Evolutionary conservation across 2,888 invertebrate species (phyloP).

Genomic region (Coleophora flavipennella): DNA sequence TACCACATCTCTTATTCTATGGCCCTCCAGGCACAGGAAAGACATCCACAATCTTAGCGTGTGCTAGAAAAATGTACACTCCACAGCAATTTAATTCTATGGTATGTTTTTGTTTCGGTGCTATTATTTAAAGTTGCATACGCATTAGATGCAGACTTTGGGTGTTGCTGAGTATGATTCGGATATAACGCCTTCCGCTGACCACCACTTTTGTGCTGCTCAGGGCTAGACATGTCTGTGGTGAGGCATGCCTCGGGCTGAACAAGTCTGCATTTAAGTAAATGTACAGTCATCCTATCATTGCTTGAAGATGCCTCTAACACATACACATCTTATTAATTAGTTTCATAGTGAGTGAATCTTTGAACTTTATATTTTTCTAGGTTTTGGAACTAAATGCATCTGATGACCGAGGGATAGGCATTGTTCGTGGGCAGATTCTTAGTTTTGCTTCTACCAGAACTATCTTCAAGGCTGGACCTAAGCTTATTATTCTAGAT

Average conservation of each 20-base stretch:
- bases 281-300: too few species aligned
- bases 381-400: slow-evolving; percentile 95
- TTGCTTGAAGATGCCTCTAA: too few species aligned
- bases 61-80: slow-evolving; percentile 92
- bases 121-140: neutral
- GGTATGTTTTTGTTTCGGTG: slow-evolving; percentile 73
- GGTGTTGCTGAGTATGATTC: too few species aligned
- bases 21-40: slow-evolving; percentile 99
- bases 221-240: too few species aligned
- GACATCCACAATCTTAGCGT: slow-evolving; percentile 97
- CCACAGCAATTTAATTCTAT: slow-evolving; percentile 93
- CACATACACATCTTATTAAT: too few species aligned
- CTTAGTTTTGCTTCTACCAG: slow-evolving; percentile 97
- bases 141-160: neutral
- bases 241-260: too few species aligned
- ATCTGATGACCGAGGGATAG: slow-evolving; percentile 98
- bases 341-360: too few species aligned
- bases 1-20: slow-evolving; percentile 97
- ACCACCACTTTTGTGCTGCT: too few species aligned
- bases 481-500: slow-evolving; percentile 96
- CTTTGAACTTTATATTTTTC: neutral
- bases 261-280: too few species aligned
- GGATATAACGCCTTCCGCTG: too few species aligned
- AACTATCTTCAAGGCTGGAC: slow-evolving; percentile 93
- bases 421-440: slow-evolving; percentile 93